Base-by-base conservation (phyloP, 2,113 vertebrate genomes). In the Microtus richardsoni region DNA sequence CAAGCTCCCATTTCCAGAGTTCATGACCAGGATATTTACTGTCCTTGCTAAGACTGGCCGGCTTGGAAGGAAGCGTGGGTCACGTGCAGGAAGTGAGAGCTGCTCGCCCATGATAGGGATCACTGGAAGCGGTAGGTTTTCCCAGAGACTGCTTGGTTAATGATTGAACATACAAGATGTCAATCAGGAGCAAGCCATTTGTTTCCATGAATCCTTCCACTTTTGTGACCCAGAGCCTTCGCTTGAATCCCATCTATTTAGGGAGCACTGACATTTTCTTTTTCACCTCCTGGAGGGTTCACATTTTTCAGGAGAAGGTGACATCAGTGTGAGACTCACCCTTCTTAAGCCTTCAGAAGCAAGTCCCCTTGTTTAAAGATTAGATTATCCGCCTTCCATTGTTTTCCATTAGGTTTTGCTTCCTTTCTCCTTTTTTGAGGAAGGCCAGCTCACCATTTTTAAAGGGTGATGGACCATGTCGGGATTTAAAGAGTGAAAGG, bases 301-400 rank as follows among this genome's bases (percentile, higher is more conserved):
- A 93, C 75, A 90, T 97, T 98, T 93, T 98, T 97, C 97, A 99
- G 98, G 98, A 99, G 98, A 98, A 98, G 98, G 98, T 99, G 99
- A 99, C 99, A 99, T 99, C 99, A 99, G 62, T 98, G 98, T 98
- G 99, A 99, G 99, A 98, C 98, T 98, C 97, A 97, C 98, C 97
- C 98, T 71, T 96, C 98, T 98, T 98, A 98, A 98, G 98, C 98
- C 98, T 98, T 98, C 97, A 99, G 99, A 98, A 99, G 98, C 98
- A 98, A 98, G 98, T 97, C 97, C 98, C 98, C 98, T 98, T 98
- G 99, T 99, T 99, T 99, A 99, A 98, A 99, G 98, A 99, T 99
- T 98, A 99, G 99, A 99, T 99, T 99, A 99, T 98, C 98, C 98
- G 97, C 97, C 92, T 95, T 85, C 98, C 95, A 98, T 99, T 99